phyloP scores from a whole-genome alignment of 2,113 vertebrate genomes.

The Mustela nigripes region DNA sequence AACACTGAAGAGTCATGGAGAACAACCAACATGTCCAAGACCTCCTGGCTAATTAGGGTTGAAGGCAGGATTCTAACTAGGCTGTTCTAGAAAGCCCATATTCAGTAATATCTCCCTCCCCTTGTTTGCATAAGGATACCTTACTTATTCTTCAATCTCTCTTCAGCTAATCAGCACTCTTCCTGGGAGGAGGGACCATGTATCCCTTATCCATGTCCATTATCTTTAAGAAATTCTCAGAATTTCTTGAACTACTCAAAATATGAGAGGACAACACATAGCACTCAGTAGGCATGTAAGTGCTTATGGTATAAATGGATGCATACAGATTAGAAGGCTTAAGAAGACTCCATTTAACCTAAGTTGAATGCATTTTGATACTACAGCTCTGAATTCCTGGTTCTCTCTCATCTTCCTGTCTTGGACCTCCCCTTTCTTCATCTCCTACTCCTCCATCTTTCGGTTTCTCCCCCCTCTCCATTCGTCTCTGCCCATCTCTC shows the following conservation, averaged over 20 bases:
- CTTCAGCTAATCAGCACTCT: not conserved
- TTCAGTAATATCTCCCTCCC: not conserved
- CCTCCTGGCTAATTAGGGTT: accelerated
- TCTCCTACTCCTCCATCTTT: not conserved
- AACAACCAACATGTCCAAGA: not conserved
- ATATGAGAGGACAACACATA: not conserved
- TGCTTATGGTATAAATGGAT: no score
- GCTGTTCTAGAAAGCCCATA: not conserved
- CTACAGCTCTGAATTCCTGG: not conserved
- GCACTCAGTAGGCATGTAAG: not conserved
- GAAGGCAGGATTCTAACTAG: not conserved
- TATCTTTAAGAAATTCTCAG: no score
- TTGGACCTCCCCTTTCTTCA: not conserved
- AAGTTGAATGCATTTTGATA: not conserved
- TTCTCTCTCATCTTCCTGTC: not conserved
- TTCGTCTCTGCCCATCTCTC: not conserved
- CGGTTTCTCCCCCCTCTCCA: not conserved
- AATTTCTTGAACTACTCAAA: not conserved
- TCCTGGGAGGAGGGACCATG: not conserved
- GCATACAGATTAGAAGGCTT: not conserved
- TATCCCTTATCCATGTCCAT: not conserved
- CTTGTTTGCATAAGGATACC: not conserved
- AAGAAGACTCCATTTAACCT: not conserved
- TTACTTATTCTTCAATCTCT: not conserved
- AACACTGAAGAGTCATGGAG: not conserved